phyloP scores from a whole-genome alignment of 2,113 vertebrate species.

The Penelope pileata region DNA sequence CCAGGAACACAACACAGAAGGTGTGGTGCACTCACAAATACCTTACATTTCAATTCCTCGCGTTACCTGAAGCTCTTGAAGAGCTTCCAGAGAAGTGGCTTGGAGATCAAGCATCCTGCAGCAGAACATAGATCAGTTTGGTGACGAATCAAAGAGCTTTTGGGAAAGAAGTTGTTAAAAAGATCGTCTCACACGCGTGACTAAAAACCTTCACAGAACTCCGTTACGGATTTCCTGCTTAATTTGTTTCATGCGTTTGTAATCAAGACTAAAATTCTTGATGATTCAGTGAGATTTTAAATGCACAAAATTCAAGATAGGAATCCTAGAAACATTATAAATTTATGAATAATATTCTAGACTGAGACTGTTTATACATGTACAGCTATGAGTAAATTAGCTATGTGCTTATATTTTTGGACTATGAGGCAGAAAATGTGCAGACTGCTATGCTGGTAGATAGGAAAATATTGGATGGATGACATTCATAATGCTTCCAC shows the following conservation, averaged over 20 bases:
- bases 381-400: not conserved
- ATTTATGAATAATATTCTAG: not conserved
- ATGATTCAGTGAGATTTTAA: not conserved
- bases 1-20: fast-evolving
- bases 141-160: not conserved
- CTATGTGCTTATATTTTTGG: not conserved
- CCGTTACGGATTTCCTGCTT: not conserved
- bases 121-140: not conserved
- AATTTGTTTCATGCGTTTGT: not conserved
- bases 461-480: not conserved
- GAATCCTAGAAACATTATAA: not conserved
- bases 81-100: not conserved
- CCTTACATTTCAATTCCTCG: not conserved
- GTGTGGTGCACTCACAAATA: not conserved
- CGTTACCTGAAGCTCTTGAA: not conserved
- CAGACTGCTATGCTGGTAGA: not conserved
- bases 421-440: not conserved
- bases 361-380: not conserved
- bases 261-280: not conserved
- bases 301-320: not conserved
- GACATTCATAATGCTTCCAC: not conserved
- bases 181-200: not conserved
- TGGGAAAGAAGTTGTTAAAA: not conserved
- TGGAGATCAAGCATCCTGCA: not conserved
- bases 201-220: not conserved